Evolutionary conservation across 2,888 invertebrate species (phyloP), one percentile per base, ranked within the genome.

Genomic region (Epistrophe eligans): DNA sequence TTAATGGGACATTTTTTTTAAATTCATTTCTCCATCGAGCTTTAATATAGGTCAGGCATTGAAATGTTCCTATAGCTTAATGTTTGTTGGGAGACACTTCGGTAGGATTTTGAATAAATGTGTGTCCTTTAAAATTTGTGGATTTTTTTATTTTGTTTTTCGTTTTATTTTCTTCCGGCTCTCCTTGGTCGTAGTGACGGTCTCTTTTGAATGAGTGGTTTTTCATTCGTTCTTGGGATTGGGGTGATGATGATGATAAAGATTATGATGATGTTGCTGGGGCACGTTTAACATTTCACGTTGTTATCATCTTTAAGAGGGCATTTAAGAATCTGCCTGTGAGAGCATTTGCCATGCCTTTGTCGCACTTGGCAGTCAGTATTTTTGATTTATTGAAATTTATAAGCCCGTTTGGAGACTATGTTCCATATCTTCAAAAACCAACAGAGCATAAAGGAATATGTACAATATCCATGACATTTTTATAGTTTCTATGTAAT

Each of bases 361-460:
- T 77, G 80, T n/a, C n/a, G 74, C 79, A 66, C 74, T 66, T 79
- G 74, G 83, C 83, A 87, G 79, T 79, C 79, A 72, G 79, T 83
- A 76, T 71, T 60, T 83, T 71, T 87, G 87, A 87, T 87, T 83
- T 87, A 87, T 87, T 82, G 81, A 73, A 85, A 77, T 77, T 82
- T 73, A 62, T 77, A 72, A 80, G 77, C 77, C 45, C 52, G 84
- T 66, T 48, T 19, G 17, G 77, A 32, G 43, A 52, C 17, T 55
- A 57, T 64, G 60, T 55, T 24, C 38, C 52, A 66, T 66, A 77
- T 67, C 24, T 45, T 45, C 35, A 0, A 28, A 43, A 8, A 35
- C 35, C 58, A 10, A 32, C 50, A 43, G 0, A 48, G 0, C 17
- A 48, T 9, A 57, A 55, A 60, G 24, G 35, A 17, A 52, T 38